These are phyloP conservation scores for Gila orcuttii DNA, from an alignment of 2,113 vertebrate genomes.

Conservation along the genomic window DNA sequence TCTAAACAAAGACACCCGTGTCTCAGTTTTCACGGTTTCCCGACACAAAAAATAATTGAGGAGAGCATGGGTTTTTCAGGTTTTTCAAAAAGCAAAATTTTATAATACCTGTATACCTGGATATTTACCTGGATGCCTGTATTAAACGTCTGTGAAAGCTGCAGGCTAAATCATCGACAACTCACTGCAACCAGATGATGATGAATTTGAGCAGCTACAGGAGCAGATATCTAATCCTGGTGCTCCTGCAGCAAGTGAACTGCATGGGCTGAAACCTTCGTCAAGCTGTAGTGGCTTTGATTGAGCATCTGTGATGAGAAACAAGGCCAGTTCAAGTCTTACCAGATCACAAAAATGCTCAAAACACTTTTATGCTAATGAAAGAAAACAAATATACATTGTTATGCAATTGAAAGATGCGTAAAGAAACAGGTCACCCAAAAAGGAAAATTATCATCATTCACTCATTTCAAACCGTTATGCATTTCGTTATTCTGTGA, in stretches of 20 bases:
- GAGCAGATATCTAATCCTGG: background rate
- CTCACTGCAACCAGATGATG: constrained; percentile 17
- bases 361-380: background rate
- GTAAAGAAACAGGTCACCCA: background rate
- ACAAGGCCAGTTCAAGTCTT: constrained; percentile 21
- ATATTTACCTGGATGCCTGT: background rate
- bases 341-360: background rate
- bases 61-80: too few species aligned
- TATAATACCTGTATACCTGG: too few species aligned
- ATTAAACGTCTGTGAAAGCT: background rate
- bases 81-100: too few species aligned
- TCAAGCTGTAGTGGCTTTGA: constrained; percentile 16
- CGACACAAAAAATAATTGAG: too few species aligned
- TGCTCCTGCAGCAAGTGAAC: background rate
- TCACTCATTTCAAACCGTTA: too few species aligned
- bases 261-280: too few species aligned
- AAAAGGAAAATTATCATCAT: too few species aligned
- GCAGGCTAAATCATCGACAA: background rate
- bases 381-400: background rate
- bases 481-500: too few species aligned
- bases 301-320: constrained; percentile 20
- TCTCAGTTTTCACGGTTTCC: too few species aligned
- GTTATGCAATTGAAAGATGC: background rate
- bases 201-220: background rate
- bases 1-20: too few species aligned